Base-by-base conservation (phyloP, 2,797 vertebrate genomes). In the Anomalospiza imberbis region DNA sequence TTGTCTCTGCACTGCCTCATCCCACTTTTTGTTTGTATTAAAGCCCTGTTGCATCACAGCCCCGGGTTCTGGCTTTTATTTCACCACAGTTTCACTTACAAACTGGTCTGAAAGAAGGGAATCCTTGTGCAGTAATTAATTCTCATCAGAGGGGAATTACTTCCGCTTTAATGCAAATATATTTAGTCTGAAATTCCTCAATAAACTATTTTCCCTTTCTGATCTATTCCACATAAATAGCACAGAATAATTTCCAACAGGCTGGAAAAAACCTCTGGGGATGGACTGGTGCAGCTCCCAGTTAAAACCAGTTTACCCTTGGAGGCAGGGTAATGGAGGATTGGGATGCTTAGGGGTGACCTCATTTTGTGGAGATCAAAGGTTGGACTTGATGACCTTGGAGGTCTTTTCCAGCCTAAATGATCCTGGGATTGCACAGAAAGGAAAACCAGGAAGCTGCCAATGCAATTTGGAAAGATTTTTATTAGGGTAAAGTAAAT, bases 41-140 rank as follows among this genome's bases (percentile, higher is more conserved):
- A 97, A 96, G 13, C 36, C 58, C 92, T 85, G 20, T 62, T 53
- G 96, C 95, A 96, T 95, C 91, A 85, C 17, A 89, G 22, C 47
- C 44, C 17, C 0, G 7, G 34, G 54, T 84, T n/a, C 62, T 80
- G 94, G 11, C 13, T 81, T 84, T 95, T 44, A 31, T 93, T 95
- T 90, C 28, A 2, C 16, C 55, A 22, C 10, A 2, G 20, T n/a
- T 82, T 53, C 34, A 22, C 32, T 11, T 48, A 19, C 72, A 72
- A 74, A 57, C 12, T 3, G 5, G 8, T 20, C n/a, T 29, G 42
- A 21, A 79, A 38, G 25, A 47, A 63, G 18, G 51, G 19, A 16
- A 9, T 57, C 36, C 32, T 34, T 7, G 6, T 1, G n/a, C 8
- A 5, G 48, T 8, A 34, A 42, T 48, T 12, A 10, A 17, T 20